Evolutionary conservation across 2,113 vertebrate species (phyloP).

Genomic region (Gallinago jamesoni): DNA sequence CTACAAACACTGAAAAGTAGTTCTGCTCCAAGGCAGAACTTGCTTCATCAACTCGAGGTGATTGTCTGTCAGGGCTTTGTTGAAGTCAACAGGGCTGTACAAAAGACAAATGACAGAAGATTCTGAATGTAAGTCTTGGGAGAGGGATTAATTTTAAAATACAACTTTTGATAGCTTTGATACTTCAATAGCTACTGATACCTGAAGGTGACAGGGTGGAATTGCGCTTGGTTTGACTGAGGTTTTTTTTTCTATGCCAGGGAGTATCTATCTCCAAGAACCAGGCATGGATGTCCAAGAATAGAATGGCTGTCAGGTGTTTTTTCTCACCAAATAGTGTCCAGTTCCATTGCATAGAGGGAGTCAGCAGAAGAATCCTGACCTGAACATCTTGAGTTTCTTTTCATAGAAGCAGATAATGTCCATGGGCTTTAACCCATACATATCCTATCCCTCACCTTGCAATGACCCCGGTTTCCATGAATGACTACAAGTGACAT

Average conservation of each 20-base stretch:
- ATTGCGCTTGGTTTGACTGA: neutral
- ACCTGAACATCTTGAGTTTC: neutral
- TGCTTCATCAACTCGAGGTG: neutral
- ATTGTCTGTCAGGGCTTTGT: neutral
- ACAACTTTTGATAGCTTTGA: neutral
- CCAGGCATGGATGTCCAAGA: rapidly evolving
- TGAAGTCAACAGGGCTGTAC: neutral
- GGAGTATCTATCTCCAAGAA: neutral
- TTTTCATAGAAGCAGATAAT: neutral
- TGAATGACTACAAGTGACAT: neutral
- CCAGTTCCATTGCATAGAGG: too few species aligned
- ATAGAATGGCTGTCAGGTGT: neutral
- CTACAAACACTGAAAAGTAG: neutral
- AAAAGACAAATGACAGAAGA: neutral
- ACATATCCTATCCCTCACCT: neutral
- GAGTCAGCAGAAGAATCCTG: neutral
- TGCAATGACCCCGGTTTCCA: neutral
- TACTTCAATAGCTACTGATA: neutral
- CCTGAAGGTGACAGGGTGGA: neutral
- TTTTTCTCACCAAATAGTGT: rapidly evolving
- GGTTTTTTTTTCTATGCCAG: neutral
- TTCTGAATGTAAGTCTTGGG: neutral
- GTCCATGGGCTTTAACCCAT: neutral
- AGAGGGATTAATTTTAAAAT: neutral
- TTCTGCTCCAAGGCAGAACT: neutral